phyloP scores from a whole-genome alignment of 1,140 invertebrate species.

The Panagrolaimus sp. region DNA sequence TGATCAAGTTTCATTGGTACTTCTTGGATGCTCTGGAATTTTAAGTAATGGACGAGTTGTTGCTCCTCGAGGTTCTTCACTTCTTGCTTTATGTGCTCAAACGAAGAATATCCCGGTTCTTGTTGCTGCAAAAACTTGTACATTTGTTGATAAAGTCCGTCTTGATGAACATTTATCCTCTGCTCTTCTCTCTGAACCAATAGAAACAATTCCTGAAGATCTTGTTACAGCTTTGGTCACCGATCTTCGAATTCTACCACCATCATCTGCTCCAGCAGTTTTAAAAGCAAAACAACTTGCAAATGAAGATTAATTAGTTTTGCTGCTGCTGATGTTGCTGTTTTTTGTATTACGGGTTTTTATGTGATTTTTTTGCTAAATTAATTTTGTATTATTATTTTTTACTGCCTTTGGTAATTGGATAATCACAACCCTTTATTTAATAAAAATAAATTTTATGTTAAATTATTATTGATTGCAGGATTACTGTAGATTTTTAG shows the following conservation, averaged over 20 bases:
- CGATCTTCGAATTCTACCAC: conserved; percentile 11
- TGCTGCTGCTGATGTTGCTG: too few species aligned
- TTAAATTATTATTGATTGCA: too few species aligned
- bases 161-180: conserved; percentile 8
- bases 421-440: too few species aligned
- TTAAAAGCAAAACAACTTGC: conserved; percentile 15
- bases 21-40: conserved; percentile 19
- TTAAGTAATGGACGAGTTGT: conserved; percentile 13
- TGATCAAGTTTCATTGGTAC: conserved; percentile 18
- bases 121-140: conserved; percentile 20
- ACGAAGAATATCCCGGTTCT: conserved; percentile 18
- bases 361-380: too few species aligned
- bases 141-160: conserved; percentile 17
- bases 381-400: too few species aligned
- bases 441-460: too few species aligned
- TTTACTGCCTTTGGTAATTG: too few species aligned
- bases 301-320: neutral
- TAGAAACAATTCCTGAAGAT: conserved; percentile 17
- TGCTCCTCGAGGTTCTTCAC: neutral
- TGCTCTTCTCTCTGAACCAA: neutral
- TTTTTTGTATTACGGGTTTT: too few species aligned
- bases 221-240: conserved; percentile 15
- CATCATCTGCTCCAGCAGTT: conserved; percentile 9
- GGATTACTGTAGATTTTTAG: too few species aligned
- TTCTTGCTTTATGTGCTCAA: conserved; percentile 10